Evolutionary conservation across 2,113 vertebrate species (phyloP), one percentile per base, ranked within the genome.

Genomic region (Motacilla alba): DNA sequence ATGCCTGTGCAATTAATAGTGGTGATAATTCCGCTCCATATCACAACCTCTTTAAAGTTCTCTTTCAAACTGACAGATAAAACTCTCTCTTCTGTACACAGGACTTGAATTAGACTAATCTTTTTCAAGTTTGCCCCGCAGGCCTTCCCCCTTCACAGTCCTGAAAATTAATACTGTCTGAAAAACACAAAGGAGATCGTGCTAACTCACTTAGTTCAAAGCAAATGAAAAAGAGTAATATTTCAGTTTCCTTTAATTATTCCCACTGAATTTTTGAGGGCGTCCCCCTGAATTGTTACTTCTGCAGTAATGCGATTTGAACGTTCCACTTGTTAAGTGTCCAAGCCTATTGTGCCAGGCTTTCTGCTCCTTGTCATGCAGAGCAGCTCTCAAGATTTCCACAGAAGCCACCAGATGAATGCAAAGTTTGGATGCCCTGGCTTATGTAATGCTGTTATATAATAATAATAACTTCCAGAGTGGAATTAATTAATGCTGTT

Each of bases 1-100:
- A 98, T 97, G 97, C 95, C 96, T 95, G 87, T 97, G 94, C 96
- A 98, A 98, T 98, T 98, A 98, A 98, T 98, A 97, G 97, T 75
- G 85, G 91, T 95, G 91, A 97, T 98, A 97, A 98, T 98, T 98
- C 94, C 76, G 44, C 95, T 97, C 97, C 82, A n/a, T 98, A 98
- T 97, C 97, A 96, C 97, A 97, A 92, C 6, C 84, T 95, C 97
- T 98, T 98, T 97, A 95, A 97, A 98, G 93, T 97, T 98, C 94
- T 94, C 91, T 98, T 98, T 98, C 92, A 97, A 95, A 95, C 23
- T 87, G 83, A 94, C 87, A 98, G 97, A 98, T 97, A 98, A 98
- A 97, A 95, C 96, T 87, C 94, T 94, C 87, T 96, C 94, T 96
- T 97, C 94, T 93, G 95, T 95, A 88, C 94, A 55, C 68, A 93